Base-by-base conservation (phyloP, 1,140 invertebrate species). In the Phenacoccus solenopsis region DNA sequence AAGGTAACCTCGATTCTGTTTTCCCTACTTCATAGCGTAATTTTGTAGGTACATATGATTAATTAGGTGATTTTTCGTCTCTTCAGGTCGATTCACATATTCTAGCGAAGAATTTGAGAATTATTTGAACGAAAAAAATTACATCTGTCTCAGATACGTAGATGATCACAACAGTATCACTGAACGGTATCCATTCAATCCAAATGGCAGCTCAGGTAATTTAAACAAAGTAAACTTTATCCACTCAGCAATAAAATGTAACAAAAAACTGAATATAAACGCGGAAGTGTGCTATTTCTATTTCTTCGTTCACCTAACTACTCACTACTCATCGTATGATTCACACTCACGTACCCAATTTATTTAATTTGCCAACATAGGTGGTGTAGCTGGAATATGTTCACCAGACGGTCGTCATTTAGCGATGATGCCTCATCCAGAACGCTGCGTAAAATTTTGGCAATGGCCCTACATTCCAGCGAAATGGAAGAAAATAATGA, bases 351-450 rank as follows among this genome's bases (percentile, higher is more conserved):
- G n/a, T n/a, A n/a, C n/a, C n/a, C n/a, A n/a, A n/a, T n/a, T n/a
- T n/a, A n/a, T n/a, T n/a, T n/a, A n/a, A 49, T 49, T 49, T 49
- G 38, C 38, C 16, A 49, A 49, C 77, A 69, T 80, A 83, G 86
- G 83, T 69, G 91, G 91, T 22, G 84, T 97, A 69, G 95, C 95
- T 57, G 94, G 88, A 20, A 79, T 98, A 64, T 93, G 91, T 75
- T 98, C 94, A 0, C 70, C 75, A 4, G 87, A 98, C 81, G 96
- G 96, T 0, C 85, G 95, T 25, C 95, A 98, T 81, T 82, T 98
- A 71, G 96, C 94, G 0, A 87, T 98, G 83, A 98, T 99, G 96
- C 96, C 96, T 13, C 96, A 99, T 83, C 96, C 96, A 0, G 96
- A 99, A 80, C 84, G 96, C 59, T 93, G 90, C 72, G 86, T 88